These are phyloP conservation scores for Oreohelix idahoensis DNA, from an alignment of 1,140 invertebrate genomes.

Conservation along the genomic window DNA sequence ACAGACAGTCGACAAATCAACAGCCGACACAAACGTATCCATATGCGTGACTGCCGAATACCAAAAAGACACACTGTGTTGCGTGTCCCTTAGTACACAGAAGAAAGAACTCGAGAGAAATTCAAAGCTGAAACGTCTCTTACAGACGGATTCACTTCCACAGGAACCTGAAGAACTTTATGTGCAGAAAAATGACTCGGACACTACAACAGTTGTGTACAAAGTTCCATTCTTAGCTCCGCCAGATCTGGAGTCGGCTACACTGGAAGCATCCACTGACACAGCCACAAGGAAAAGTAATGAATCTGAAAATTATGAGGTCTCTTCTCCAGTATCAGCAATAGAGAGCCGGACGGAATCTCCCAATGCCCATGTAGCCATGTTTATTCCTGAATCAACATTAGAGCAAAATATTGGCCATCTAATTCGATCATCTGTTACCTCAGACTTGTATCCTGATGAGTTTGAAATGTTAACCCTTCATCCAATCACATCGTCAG, in stretches of 20 bases:
- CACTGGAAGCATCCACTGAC: not conserved
- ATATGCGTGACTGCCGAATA: not conserved
- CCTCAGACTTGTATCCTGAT: not conserved
- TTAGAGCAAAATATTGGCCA: conserved; percentile 20
- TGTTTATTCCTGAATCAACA: not conserved
- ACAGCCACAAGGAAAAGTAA: not conserved
- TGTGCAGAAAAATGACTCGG: not conserved
- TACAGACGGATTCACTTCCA: not conserved
- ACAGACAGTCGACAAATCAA: not conserved
- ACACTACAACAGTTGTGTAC: not conserved
- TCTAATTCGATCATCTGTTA: not conserved
- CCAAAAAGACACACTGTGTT: not conserved
- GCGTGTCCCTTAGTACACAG: not conserved
- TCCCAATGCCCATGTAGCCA: not conserved
- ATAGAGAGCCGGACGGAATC: not conserved
- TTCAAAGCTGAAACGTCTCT: not conserved
- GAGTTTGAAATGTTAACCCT: not conserved
- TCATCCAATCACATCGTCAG: not conserved
- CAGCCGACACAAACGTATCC: not conserved
- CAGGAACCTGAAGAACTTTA: not conserved
- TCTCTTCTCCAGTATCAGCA: not conserved
- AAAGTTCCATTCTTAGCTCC: not conserved
- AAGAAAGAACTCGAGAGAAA: conserved; percentile 15
- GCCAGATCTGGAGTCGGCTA: not conserved
- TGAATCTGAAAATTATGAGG: not conserved